Evolutionary conservation across 2,797 vertebrate species (phyloP).

Genomic region (Gallirallus australis): DNA sequence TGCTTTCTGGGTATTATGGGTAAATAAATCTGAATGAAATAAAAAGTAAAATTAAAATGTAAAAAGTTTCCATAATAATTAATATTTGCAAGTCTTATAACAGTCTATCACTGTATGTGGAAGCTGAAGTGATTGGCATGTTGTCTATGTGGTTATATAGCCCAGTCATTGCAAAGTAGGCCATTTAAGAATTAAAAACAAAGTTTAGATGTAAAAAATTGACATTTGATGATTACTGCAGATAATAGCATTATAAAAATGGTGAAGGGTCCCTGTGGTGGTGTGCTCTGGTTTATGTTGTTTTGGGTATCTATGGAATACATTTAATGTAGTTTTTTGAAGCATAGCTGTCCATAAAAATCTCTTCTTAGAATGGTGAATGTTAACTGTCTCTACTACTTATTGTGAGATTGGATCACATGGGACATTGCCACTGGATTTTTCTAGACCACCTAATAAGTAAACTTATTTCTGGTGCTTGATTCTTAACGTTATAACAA

Average conservation of each 20-base stretch:
- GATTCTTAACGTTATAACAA: neutral
- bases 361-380: neutral
- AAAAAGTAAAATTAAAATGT: neutral
- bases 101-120: rapidly evolving
- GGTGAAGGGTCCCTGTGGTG: neutral
- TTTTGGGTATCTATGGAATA: neutral
- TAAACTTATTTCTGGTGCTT: neutral
- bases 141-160: neutral
- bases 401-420: neutral
- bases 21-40: neutral
- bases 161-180: neutral
- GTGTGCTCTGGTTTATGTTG: rapidly evolving
- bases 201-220: neutral
- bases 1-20: neutral
- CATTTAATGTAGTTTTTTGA: neutral
- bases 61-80: neutral
- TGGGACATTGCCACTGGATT: neutral
- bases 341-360: neutral
- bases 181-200: neutral
- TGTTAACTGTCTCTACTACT: neutral
- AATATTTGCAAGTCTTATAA: neutral
- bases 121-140: rapidly evolving
- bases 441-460: neutral
- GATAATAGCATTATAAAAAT: neutral
- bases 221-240: neutral